These are phyloP conservation scores for Lasioglossum morio DNA, from an alignment of 2,888 invertebrate species.

Conservation along the genomic window DNA sequence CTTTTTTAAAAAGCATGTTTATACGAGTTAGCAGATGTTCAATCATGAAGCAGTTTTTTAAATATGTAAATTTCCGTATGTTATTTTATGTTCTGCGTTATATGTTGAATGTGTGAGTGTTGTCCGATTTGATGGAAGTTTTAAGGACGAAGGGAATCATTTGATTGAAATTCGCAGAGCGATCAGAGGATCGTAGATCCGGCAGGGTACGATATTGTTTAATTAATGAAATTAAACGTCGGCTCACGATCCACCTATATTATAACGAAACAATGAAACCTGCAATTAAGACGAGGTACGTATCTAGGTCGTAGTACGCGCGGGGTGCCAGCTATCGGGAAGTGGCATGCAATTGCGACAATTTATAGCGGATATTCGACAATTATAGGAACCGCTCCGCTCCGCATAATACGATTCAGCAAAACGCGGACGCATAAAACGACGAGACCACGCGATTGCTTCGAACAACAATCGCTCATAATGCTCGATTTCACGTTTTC, in stretches of 20 bases:
- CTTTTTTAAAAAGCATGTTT: too few species aligned
- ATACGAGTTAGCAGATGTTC: background rate
- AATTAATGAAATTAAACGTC: slow-evolving; percentile 11
- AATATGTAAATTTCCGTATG: background rate
- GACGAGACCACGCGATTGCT: background rate
- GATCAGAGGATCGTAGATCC: background rate
- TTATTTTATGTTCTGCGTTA: background rate
- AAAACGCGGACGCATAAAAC: slow-evolving; percentile 1
- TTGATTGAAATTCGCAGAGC: background rate
- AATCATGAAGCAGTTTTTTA: background rate
- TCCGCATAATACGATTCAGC: slow-evolving; percentile 29
- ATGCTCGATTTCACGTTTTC: background rate
- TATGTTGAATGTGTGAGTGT: background rate
- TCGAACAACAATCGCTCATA: background rate
- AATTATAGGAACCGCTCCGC: slow-evolving; percentile 51
- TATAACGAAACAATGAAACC: slow-evolving; percentile 46
- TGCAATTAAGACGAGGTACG: slow-evolving; percentile 44
- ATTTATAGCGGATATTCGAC: slow-evolving; percentile 55
- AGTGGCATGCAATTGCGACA: slow-evolving; percentile 57
- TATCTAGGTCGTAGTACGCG: slow-evolving; percentile 44
- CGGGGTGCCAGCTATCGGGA: slow-evolving; percentile 43
- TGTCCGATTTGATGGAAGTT: background rate
- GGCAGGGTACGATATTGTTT: background rate
- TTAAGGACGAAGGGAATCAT: background rate
- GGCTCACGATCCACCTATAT: slow-evolving; percentile 9